Evolutionary conservation across 2,888 invertebrate genomes (phyloP), one percentile per base, ranked within the genome.

Genomic region (Yponomeuta sedellus): DNA sequence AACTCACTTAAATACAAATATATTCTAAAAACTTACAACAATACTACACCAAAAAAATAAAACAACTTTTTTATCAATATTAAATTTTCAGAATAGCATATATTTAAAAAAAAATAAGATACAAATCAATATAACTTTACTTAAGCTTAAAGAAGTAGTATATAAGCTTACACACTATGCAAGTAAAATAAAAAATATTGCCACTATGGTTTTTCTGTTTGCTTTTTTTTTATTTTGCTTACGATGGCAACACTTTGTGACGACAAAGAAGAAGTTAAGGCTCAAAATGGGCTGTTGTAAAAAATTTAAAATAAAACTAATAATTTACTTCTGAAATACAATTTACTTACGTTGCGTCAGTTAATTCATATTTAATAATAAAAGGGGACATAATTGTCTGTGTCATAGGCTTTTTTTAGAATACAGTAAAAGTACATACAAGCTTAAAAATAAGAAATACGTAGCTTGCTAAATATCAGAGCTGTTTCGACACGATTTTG

Each of bases 51-150:
- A 64, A 64, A 64, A 34, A 64, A 64, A 64, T 64, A 64, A 64
- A 64, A 64, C 64, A 64, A 64, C 64, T 64, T 64, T 34, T 28
- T 57, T 39, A 16, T 64, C 10, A 64, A 64, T 57, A 57, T 52
- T 57, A 63, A 20, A 64, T 64, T 34, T 64, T 28, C n/a, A 34
- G 39, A 59, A 66, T 61, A 66, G 86, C 86, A 81, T 86, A 86
- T 86, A 86, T 83, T 86, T 79, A 77, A 80, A 83, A 83, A 83
- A 81, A 85, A 86, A 85, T 83, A 85, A 76, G 80, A 74, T 85
- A 86, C 83, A 83, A 78, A 77, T 79, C 58, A 83, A 83, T 77
- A 75, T 80, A 80, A 81, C 79, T 77, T 82, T 75, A 79, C 77
- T 74, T 81, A 83, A 81, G 77, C 83, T 82, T 77, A 80, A 80